Percentiles rank a stretch among this genome's conserved stretches.
Conservation (phyloP, 2,888 invertebrate species). For the Zele albiditarsus region DNA sequence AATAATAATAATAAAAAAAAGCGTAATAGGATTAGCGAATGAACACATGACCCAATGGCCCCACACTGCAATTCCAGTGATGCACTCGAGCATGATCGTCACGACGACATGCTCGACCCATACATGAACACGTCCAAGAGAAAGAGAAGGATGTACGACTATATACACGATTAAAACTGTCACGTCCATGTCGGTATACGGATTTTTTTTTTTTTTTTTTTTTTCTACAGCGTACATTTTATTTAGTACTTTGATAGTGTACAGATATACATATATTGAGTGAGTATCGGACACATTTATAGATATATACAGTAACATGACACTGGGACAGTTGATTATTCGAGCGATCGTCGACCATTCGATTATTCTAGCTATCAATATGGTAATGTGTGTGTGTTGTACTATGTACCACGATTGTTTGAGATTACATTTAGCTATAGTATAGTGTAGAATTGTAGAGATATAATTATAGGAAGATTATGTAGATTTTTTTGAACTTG, state of each 20-base stretch:
- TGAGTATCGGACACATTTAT: neutral
- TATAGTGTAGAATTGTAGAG: too few relatives aligned
- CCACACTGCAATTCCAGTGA: slow-evolving; percentile 21
- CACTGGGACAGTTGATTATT: neutral
- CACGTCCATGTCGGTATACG: neutral
- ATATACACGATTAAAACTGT: neutral
- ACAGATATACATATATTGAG: neutral
- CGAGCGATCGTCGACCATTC: neutral
- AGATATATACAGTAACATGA: neutral
- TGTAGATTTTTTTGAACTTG: too few relatives aligned
- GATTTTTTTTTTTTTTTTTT: neutral
- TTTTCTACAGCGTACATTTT: neutral
- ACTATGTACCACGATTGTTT: neutral
- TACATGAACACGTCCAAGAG: neutral
- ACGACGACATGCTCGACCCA: neutral
- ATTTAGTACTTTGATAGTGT: neutral
- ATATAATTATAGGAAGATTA: too few relatives aligned
- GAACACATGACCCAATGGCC: slow-evolving; percentile 1
- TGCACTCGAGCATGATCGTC: slow-evolving; percentile 16
- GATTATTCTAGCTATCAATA: neutral
- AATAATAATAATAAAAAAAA: neutral
- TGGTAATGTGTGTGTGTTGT: neutral
- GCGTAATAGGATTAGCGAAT: slow-evolving; percentile 3
- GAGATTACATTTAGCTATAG: neutral
- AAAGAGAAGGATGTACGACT: neutral